phyloP scores from a whole-genome alignment of 2,888 invertebrate genomes.

The Spicauda simplicius region DNA sequence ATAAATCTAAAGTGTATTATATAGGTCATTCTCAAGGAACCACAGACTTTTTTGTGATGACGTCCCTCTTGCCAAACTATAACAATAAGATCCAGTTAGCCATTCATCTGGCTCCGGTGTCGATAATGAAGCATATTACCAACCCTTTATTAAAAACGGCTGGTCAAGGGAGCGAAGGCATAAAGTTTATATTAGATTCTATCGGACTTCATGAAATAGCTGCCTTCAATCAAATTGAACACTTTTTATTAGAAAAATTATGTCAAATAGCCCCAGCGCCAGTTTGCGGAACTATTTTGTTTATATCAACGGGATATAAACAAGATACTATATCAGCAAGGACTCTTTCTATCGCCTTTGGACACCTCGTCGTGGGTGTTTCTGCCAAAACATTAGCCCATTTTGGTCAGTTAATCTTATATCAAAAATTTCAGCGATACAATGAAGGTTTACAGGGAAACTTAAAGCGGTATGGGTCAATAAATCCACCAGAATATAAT shows the following conservation, averaged over 20 bases:
- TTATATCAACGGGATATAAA: constrained; percentile 84
- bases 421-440: constrained; percentile 65
- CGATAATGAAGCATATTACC: constrained; percentile 77
- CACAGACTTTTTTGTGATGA: constrained; percentile 82
- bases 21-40: constrained; percentile 89
- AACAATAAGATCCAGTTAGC: constrained; percentile 81
- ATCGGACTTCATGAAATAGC: constrained; percentile 87
- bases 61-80: constrained; percentile 78
- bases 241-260: constrained; percentile 63
- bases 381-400: constrained; percentile 77
- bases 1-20: constrained; percentile 81
- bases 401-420: constrained; percentile 78
- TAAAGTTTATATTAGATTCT: constrained; percentile 57
- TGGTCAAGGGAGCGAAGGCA: constrained; percentile 46
- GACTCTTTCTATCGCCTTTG: constrained; percentile 79
- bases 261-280: constrained; percentile 68
- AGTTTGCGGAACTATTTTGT: constrained; percentile 84
- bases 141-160: constrained; percentile 54
- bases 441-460: constrained; percentile 67
- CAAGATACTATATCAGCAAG: constrained; percentile 78
- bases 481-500: constrained; percentile 67
- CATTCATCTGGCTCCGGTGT: constrained; percentile 83
- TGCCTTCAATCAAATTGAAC: constrained; percentile 78
- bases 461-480: constrained; percentile 60
- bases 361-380: constrained; percentile 82